These are phyloP conservation scores for Adelges cooleyi DNA, from an alignment of 1,140 invertebrate species.

Conservation along the genomic window DNA sequence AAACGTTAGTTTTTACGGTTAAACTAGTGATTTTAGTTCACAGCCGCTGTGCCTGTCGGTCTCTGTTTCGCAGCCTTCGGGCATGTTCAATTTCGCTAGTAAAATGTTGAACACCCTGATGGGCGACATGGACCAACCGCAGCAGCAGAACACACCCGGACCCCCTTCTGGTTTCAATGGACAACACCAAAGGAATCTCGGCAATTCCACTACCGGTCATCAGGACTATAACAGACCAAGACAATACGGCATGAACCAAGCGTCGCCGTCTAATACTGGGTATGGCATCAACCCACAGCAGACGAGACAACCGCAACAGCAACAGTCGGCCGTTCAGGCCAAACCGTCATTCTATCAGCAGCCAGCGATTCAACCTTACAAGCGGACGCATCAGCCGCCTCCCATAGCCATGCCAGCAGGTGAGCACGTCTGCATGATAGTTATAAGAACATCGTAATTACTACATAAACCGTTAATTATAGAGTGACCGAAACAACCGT, in stretches of 20 bases:
- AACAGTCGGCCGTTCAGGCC: conserved; percentile 14
- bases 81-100: conserved; percentile 41
- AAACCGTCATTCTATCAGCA: conserved; percentile 31
- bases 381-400: no score
- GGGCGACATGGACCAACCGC: conserved; percentile 37
- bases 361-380: no score
- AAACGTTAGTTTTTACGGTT: no score
- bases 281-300: conserved; percentile 17
- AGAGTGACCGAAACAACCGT: no score
- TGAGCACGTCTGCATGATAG: no score
- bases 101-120: conserved; percentile 42
- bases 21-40: no score
- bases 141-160: conserved; percentile 4
- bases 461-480: no score
- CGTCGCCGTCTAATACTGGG: not conserved
- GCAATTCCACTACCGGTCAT: no score
- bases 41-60: not conserved
- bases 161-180: not conserved
- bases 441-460: no score
- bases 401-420: no score
- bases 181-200: not conserved
- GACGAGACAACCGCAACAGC: conserved; percentile 29
- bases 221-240: not conserved
- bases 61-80: not conserved
- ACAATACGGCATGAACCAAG: conserved; percentile 12